Evolutionary conservation across 2,113 vertebrate genomes (phyloP).

Genomic region (Neoarius graeffei): DNA sequence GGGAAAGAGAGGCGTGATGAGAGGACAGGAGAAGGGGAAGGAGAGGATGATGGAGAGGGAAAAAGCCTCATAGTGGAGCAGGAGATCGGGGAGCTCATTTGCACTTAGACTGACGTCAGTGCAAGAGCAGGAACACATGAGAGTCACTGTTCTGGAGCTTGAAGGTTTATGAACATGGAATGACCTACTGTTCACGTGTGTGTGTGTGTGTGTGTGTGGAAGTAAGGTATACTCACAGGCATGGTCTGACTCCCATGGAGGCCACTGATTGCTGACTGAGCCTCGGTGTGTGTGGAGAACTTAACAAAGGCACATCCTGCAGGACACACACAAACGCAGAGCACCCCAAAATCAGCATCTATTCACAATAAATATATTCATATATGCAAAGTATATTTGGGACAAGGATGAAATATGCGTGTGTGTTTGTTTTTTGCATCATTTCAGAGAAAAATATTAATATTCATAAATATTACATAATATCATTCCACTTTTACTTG

Average conservation of each 20-base stretch:
- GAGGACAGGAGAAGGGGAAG: slow-evolving; percentile 13
- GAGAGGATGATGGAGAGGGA: slow-evolving; percentile 25
- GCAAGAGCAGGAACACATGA: background rate
- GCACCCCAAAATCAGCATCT: background rate
- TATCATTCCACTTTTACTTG: background rate
- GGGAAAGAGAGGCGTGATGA: background rate
- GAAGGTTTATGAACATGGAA: slow-evolving; percentile 3
- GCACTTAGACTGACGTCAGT: slow-evolving; percentile 37
- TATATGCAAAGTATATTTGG: background rate
- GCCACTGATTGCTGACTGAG: slow-evolving; percentile 81
- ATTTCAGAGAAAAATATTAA: background rate
- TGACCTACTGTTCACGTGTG: slow-evolving; percentile 10
- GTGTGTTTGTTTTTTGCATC: background rate
- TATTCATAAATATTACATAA: background rate
- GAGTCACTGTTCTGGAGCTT: slow-evolving; percentile 2
- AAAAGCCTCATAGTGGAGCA: background rate
- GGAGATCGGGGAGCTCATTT: slow-evolving; percentile 38
- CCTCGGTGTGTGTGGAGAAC: slow-evolving; percentile 81
- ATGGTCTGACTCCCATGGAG: slow-evolving; percentile 85
- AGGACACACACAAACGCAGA: slow-evolving; percentile 45
- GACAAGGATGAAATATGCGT: background rate
- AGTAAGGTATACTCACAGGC: slow-evolving; percentile 74
- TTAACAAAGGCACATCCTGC: slow-evolving; percentile 87
- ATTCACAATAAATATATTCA: background rate
- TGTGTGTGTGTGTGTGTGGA: slow-evolving; percentile 13